phyloP scores from a whole-genome alignment of 2,113 vertebrate genomes.

The Chroicocephalus ridibundus region DNA sequence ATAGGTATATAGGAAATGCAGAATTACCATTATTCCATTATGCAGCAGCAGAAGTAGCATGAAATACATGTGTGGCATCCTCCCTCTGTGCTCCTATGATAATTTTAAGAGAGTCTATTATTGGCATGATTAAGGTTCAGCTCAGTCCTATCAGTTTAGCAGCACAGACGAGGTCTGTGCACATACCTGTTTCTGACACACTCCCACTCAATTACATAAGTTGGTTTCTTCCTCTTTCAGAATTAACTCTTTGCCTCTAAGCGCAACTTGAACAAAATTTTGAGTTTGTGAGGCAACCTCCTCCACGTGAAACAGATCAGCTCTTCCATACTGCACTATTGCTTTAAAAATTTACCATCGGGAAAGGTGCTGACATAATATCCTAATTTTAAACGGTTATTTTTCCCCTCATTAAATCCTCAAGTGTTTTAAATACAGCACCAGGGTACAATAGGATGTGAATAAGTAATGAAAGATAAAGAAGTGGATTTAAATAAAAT shows the following conservation, averaged over 20 bases:
- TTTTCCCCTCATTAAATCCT: slow-evolving; percentile 14
- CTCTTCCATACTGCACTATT: not conserved
- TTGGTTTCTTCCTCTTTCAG: not conserved
- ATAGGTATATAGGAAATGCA: not conserved
- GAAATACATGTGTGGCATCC: not conserved
- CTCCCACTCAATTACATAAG: not conserved
- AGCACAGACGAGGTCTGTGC: not conserved
- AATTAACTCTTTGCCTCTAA: not conserved
- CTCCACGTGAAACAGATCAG: not conserved
- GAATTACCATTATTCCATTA: not conserved
- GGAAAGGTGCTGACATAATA: not conserved
- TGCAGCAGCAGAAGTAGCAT: not conserved
- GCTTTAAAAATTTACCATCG: not conserved
- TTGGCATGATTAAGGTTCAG: not conserved
- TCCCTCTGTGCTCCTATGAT: not conserved
- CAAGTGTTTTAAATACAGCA: not conserved
- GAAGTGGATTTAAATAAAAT: slow-evolving; percentile 60
- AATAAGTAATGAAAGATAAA: slow-evolving; percentile 36
- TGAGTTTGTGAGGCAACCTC: not conserved
- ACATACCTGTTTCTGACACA: not conserved
- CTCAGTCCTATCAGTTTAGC: not conserved
- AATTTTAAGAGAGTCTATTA: not conserved
- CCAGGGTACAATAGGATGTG: not conserved
- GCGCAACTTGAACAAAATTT: not conserved
- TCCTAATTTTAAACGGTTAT: slow-evolving; percentile 13